Evolutionary conservation across 2,797 vertebrate species (phyloP).

Genomic region (Oophaga sylvatica): DNA sequence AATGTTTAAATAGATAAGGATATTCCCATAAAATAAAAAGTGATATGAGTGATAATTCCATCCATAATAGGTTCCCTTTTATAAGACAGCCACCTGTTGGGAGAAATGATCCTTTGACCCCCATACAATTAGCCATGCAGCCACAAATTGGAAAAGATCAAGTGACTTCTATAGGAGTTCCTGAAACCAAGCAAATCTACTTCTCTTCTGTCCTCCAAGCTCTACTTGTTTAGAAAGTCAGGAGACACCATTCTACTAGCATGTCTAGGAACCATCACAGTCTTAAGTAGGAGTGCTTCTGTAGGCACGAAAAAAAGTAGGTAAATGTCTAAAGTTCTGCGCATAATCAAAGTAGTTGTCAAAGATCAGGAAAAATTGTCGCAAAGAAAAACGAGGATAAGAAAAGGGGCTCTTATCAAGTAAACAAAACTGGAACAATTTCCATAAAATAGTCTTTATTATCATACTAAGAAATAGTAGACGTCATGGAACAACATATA

Average conservation of each 20-base stretch:
- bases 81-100: neutral
- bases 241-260: neutral
- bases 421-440: too few relatives aligned
- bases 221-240: neutral
- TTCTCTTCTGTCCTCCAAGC: neutral
- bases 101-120: neutral
- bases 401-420: too few relatives aligned
- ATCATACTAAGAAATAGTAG: too few relatives aligned
- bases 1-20: neutral
- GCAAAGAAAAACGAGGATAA: too few relatives aligned
- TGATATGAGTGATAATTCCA: neutral
- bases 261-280: neutral
- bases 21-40: neutral
- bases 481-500: too few relatives aligned
- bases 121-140: neutral
- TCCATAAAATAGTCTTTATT: too few relatives aligned
- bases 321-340: too few relatives aligned
- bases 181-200: too few relatives aligned
- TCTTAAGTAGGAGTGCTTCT: neutral
- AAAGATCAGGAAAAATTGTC: too few relatives aligned
- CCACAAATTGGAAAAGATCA: neutral
- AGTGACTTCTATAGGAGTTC: too few relatives aligned
- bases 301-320: too few relatives aligned
- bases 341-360: too few relatives aligned
- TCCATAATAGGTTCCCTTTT: neutral